Conservation (phyloP, 2,113 vertebrate species). For the Ceuthmochares aereus region DNA sequence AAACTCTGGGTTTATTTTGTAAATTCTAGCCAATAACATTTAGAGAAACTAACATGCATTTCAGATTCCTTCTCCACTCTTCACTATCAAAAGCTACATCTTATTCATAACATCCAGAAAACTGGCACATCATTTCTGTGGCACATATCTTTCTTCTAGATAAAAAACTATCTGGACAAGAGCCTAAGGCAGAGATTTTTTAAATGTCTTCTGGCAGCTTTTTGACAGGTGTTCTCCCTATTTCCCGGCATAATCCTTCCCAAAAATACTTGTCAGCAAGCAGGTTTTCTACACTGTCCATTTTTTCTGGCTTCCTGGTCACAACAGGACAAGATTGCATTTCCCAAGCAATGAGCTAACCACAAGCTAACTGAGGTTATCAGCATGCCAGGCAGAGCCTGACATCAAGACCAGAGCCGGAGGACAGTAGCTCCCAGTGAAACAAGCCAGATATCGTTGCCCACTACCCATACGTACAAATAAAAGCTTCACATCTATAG, state of each 20-base stretch:
- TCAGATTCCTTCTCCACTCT: not conserved
- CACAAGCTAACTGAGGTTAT: not conserved
- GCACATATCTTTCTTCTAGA: not conserved
- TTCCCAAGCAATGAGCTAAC: not conserved
- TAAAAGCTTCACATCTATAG: not conserved
- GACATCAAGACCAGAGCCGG: rapidly evolving
- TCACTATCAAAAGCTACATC: not conserved
- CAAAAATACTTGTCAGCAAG: not conserved
- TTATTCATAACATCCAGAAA: not conserved
- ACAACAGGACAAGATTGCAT: not conserved
- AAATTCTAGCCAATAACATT: not conserved
- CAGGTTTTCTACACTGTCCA: not conserved
- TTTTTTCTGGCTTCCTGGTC: not conserved
- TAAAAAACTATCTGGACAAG: not conserved
- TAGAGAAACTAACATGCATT: not conserved
- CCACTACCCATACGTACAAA: not conserved
- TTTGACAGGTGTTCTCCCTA: not conserved
- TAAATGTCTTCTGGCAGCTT: constrained; percentile 12
- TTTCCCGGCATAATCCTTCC: not conserved
- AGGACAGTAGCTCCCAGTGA: not conserved
- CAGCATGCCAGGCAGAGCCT: not conserved
- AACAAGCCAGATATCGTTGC: not conserved
- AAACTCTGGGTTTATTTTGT: not conserved
- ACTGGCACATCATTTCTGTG: not conserved
- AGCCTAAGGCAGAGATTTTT: not conserved